These are phyloP conservation scores for Notiomystis cincta DNA, from an alignment of 2,113 vertebrate species.

Conservation along the genomic window DNA sequence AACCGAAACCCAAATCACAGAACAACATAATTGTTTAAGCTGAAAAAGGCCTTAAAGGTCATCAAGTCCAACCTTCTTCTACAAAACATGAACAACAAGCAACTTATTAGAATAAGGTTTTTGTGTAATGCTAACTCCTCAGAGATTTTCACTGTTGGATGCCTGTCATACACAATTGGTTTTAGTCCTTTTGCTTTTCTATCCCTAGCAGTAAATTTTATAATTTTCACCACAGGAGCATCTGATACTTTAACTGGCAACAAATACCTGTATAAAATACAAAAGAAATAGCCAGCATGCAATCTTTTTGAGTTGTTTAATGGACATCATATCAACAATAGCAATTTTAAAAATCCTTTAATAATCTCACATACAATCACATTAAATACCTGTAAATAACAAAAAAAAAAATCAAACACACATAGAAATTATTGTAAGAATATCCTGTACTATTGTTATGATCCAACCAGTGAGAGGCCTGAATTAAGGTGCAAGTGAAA, in stretches of 20 bases:
- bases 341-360: background rate
- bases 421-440: background rate
- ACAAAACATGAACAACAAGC: background rate
- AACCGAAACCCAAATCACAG: background rate
- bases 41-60: background rate
- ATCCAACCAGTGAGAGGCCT: background rate
- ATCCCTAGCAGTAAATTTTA: background rate
- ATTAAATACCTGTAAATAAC: background rate
- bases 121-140: background rate
- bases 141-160: background rate
- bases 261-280: background rate
- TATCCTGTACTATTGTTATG: too few species aligned
- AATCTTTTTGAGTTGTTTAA: background rate
- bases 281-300: background rate
- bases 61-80: rapidly evolving
- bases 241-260: background rate
- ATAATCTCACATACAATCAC: background rate
- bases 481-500: rapidly evolving
- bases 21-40: background rate
- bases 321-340: background rate
- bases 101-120: background rate
- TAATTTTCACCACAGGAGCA: background rate
- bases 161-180: background rate
- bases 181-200: background rate
- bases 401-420: background rate